A percentile compares a stretch with the other conserved stretches of the same genome.
These are phyloP conservation scores for Pollenia amentaria DNA, from an alignment of 2,888 invertebrate species.

Conservation along the genomic window DNA sequence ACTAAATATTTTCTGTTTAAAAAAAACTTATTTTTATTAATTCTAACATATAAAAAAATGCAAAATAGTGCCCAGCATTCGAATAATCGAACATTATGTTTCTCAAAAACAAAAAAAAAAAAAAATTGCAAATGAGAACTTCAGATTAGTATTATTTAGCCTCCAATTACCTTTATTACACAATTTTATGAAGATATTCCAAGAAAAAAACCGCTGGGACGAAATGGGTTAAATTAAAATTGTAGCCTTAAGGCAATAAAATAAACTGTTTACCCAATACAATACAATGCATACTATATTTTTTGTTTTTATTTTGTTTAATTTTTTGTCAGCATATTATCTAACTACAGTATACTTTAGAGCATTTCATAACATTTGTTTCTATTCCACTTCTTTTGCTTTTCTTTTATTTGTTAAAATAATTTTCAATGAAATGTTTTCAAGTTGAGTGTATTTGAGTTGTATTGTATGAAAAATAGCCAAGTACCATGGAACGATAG, in stretches of 20 bases:
- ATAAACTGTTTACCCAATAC: background rate
- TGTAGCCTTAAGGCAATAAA: background rate
- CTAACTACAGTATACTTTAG: conserved; percentile 27
- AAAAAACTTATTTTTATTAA: too few relatives aligned
- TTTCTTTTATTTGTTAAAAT: conserved; percentile 30
- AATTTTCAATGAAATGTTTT: conserved; percentile 45
- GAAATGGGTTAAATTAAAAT: background rate
- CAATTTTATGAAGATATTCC: too few relatives aligned
- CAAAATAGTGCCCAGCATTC: too few relatives aligned
- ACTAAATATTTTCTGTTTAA: too few relatives aligned
- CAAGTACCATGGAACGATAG: conserved; percentile 41
- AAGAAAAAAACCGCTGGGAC: too few relatives aligned
- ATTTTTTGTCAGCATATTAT: conserved; percentile 48
- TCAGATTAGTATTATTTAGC: too few relatives aligned
- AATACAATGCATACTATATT: background rate
- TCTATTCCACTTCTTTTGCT: conserved; percentile 20
- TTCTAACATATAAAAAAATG: too few relatives aligned
- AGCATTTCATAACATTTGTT: conserved; percentile 52
- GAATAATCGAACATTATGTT: too few relatives aligned
- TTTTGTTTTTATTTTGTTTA: background rate
- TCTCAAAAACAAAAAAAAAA: too few relatives aligned
- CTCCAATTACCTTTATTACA: too few relatives aligned
- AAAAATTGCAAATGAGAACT: too few relatives aligned
- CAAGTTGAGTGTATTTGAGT: conserved; percentile 67
- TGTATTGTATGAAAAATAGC: conserved; percentile 64